These are phyloP conservation scores for Cheirogaleus medius DNA, from an alignment of 2,113 vertebrate species.

Conservation along the genomic window DNA sequence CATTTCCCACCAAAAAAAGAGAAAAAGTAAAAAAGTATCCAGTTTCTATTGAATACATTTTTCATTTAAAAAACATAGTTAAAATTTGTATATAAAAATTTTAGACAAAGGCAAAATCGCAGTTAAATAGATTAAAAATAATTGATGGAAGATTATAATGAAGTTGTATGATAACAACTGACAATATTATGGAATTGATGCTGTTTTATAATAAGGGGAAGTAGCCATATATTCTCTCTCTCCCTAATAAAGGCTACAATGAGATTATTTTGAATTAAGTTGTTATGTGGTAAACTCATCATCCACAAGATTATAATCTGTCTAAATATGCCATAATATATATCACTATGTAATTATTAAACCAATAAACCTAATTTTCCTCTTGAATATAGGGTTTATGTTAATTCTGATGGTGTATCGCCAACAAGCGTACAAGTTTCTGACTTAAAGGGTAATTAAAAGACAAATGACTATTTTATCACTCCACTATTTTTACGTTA, in stretches of 20 bases:
- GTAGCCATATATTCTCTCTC: background rate
- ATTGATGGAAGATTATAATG: background rate
- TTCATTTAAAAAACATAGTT: background rate
- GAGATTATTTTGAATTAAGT: background rate
- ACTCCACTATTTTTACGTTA: background rate
- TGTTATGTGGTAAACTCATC: background rate
- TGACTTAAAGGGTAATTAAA: background rate
- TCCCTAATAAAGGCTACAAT: background rate
- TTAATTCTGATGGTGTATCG: background rate
- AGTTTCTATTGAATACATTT: background rate
- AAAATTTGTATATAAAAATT: conserved; percentile 26
- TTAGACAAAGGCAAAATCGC: conserved; percentile 18
- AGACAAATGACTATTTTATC: background rate
- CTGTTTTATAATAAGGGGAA: background rate
- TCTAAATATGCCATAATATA: background rate
- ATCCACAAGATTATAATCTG: background rate
- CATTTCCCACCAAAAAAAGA: fast-evolving
- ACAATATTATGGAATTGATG: background rate
- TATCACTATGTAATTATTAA: background rate
- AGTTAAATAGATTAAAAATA: conserved; percentile 26
- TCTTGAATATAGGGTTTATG: background rate
- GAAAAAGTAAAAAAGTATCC: background rate
- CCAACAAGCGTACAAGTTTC: background rate
- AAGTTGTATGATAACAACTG: background rate
- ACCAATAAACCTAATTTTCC: background rate